Conservation (phyloP, 2,113 vertebrate species). For the Chamaea fasciata region DNA sequence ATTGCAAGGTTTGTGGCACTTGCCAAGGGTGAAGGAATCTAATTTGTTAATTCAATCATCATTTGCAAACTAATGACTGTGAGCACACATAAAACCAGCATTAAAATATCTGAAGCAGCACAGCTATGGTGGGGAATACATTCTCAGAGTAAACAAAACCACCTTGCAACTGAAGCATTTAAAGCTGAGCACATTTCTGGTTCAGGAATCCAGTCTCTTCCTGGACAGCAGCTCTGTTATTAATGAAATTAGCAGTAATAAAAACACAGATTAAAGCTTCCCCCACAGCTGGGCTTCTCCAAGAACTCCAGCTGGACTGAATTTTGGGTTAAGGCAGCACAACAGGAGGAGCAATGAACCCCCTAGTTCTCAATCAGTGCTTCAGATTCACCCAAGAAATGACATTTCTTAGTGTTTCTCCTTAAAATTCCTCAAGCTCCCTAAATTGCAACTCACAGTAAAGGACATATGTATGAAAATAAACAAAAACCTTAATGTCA, state of each 20-base stretch:
- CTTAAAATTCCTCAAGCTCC: background rate
- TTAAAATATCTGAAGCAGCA: background rate
- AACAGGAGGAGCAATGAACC: background rate
- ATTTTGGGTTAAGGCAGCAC: background rate
- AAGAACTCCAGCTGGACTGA: background rate
- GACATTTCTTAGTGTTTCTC: background rate
- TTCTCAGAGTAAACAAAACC: background rate
- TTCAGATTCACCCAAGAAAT: background rate
- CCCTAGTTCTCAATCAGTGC: background rate
- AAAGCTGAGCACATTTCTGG: background rate
- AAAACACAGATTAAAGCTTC: background rate
- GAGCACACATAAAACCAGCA: background rate
- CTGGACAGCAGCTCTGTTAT: background rate
- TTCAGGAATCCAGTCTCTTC: background rate
- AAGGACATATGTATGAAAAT: background rate
- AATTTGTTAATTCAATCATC: conserved; percentile 39
- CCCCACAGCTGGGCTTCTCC: background rate
- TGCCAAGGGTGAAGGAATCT: background rate
- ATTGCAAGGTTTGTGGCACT: background rate
- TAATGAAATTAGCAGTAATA: background rate
- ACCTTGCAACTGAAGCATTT: background rate
- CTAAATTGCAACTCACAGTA: background rate
- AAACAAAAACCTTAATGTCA: background rate
- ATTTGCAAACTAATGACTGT: conserved; percentile 32
- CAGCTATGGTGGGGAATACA: background rate